Evolutionary conservation across 2,113 vertebrate species (phyloP), one percentile per base, ranked within the genome.

Genomic region (Marcusenius ussheri): DNA sequence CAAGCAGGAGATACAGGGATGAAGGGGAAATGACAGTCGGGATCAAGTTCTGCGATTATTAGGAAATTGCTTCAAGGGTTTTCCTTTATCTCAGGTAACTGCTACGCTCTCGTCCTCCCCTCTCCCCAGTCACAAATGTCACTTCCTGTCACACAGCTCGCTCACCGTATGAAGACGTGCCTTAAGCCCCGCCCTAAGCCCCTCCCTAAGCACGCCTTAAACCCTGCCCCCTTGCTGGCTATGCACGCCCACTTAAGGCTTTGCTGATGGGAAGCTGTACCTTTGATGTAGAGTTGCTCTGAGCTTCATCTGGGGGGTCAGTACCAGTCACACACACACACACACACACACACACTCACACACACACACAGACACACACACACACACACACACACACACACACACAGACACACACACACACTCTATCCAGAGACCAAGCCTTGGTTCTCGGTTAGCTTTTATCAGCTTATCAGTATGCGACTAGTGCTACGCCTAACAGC

Each of bases 1-100:
- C 96, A 96, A 96, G 96, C 95, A 95, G 96, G 96, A 96, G 96
- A 96, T 96, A 95, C 94, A 95, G 94, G 94, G 94, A 93, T 95
- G 94, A 93, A 3, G 96, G 96, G 96, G 0, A 19, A 47, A 96
- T 93, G 96, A 93, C 91, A 95, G 95, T 95, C 94, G 50, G 96
- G 96, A 80, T 96, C 93, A 93, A 95, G 93, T 94, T 96, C 96
- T 95, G 94, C 95, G 92, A 94, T 96, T 96, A 97, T 96, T 96
- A 96, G 94, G 95, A 94, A 95, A 95, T 94, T 93, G 80, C 95
- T 97, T 96, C 96, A 96, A 93, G 94, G 94, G 92, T 93, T 93
- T 95, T 95, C 92, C 91, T 94, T 96, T 95, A 95, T 95, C 95
- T 94, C 95, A 91, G 95, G 3, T 62, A 70, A 46, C 87, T 39